Base-by-base conservation (phyloP, 92 coral and sea anemone species). In the Hydrozoanthus gracilis region DNA sequence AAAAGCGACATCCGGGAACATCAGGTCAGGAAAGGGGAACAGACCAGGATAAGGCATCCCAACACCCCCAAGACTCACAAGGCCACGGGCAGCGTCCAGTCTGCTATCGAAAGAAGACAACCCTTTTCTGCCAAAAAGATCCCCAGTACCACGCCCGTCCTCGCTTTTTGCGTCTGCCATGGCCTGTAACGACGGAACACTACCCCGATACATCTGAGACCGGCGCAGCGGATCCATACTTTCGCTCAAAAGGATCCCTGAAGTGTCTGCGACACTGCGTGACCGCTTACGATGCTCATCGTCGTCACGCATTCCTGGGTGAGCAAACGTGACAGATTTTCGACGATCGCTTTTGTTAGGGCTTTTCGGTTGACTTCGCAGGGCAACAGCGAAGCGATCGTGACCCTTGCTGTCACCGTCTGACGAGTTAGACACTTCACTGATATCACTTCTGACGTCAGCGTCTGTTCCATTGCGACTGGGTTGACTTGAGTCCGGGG, bases 1-100 rank as follows among this genome's bases (percentile, higher is more conserved):
- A 85, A 95, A 95, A 87, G 93, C 93, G 60, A 95, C 88, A 71
- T 95, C 98, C 4, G 98, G 98, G 86, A 92, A 95, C 95, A 92
- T 92, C 8, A 95, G 83, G 72, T 95, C 98, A 12, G 98, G 98
- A 14, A 92, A 95, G 4, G 90, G 90, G 73, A 88, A 95, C 83
- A 95, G 69, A 13, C 92, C 92, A 4, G 98, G 94, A 67, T 88
- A 87, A 47, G 93, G 92, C 51, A 93, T 82, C 13, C 92, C 92
- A 94, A 95, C 91, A 39, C 93, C 73, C 49, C 95, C 95, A 52
- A 95, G 93, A 48, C 91, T 95, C 78, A 95, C 95, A 44, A 95
- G 95, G 51, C 98, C 95, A 65, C 95, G 90, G 75, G 98, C 98
- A 9, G 98, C 98, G 78, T 95, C 98, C 18, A 95, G 86, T 78